Evolutionary conservation across 2,888 invertebrate genomes (phyloP).

Genomic region (Ormyrus rosae): DNA sequence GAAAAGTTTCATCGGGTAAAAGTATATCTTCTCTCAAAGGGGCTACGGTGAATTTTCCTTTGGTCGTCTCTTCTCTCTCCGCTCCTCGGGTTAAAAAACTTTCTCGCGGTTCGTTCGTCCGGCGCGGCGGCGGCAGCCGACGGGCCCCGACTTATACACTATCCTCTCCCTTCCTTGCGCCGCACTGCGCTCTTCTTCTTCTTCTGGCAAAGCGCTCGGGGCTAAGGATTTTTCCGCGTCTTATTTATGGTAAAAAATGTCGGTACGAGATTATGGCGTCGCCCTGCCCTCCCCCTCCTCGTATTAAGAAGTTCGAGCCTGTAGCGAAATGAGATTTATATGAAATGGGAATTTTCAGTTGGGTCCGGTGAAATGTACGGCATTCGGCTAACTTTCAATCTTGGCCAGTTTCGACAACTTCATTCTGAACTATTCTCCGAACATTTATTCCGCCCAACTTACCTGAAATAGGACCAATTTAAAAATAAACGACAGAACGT

Average conservation of each 20-base stretch:
- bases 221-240: conserved; percentile 33
- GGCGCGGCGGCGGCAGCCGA: background rate
- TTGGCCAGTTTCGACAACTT: too few species aligned
- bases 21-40: conserved; percentile 46
- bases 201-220: conserved; percentile 13
- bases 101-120: conserved; percentile 30
- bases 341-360: conserved; percentile 13
- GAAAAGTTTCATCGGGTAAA: conserved; percentile 60
- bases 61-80: background rate
- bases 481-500: too few species aligned
- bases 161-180: too few species aligned
- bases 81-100: conserved; percentile 47
- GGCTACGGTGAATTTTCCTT: conserved; percentile 43
- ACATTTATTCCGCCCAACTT: too few species aligned
- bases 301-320: conserved; percentile 20
- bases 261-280: conserved; percentile 10
- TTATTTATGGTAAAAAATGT: conserved; percentile 45
- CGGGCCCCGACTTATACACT: too few species aligned
- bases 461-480: too few species aligned
- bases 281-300: background rate
- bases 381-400: too few species aligned
- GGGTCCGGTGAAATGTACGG: too few species aligned
- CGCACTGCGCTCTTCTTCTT: conserved; percentile 12
- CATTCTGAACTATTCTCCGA: too few species aligned
- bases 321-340: conserved; percentile 48